Evolutionary conservation across 2,113 vertebrate species (phyloP).

Genomic region (Nyctibius bracteatus): DNA sequence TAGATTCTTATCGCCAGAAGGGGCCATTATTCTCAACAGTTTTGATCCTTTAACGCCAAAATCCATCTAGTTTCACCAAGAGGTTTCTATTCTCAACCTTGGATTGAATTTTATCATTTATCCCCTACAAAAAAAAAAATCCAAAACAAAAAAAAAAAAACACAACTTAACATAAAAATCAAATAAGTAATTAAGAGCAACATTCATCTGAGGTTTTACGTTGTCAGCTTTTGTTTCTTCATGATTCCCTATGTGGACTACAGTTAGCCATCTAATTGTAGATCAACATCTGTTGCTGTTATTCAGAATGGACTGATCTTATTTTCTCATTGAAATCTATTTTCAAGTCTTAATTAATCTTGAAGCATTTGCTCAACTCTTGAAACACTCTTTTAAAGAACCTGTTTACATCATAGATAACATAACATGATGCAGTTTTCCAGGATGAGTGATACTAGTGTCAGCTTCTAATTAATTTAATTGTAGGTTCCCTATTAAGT

Average conservation of each 20-base stretch:
- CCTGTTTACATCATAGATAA: neutral
- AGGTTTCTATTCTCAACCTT: neutral
- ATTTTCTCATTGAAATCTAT: neutral
- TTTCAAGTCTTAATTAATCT: conserved; percentile 1
- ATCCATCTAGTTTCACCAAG: neutral
- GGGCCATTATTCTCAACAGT: neutral
- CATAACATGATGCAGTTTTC: neutral
- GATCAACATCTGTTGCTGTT: neutral
- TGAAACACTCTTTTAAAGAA: neutral
- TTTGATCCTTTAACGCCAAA: neutral
- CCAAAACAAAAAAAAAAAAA: neutral
- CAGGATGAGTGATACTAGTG: neutral
- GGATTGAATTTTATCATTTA: neutral
- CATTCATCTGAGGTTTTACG: neutral
- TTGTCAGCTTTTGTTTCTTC: neutral
- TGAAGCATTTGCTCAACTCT: neutral
- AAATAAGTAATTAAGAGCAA: neutral
- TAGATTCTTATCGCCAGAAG: neutral
- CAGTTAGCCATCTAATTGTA: neutral
- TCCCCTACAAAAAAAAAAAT: neutral
- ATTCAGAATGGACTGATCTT: neutral
- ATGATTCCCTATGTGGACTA: neutral
- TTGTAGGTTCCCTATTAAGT: neutral
- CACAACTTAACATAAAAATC: neutral
- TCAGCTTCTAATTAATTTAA: conserved; percentile 3